Percentiles rank a stretch among this genome's conserved stretches.
These are phyloP conservation scores for Macrostomum lignano DNA, from an alignment of 1,140 invertebrate genomes.

Conservation along the genomic window DNA sequence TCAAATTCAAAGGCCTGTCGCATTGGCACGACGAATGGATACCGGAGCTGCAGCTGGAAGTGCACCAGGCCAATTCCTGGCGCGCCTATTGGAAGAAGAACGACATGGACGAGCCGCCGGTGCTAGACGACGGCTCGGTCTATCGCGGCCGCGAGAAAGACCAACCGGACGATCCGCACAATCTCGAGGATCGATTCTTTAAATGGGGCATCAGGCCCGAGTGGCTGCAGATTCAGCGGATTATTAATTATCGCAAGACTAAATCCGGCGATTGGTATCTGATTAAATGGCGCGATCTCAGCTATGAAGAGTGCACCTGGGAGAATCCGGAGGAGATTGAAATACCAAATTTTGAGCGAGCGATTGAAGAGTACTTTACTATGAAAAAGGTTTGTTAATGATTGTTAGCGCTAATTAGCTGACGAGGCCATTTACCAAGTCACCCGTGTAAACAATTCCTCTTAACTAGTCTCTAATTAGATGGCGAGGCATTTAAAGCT, in stretches of 20 bases:
- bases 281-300: conserved; percentile 91
- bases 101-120: conserved; percentile 91
- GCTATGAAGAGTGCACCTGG: conserved; percentile 88
- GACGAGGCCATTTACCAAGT: too few relatives aligned
- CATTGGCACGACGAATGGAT: conserved; percentile 98
- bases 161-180: conserved; percentile 15
- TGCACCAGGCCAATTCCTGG: conserved; percentile 76
- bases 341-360: too few relatives aligned
- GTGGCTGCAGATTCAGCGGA: conserved; percentile 46
- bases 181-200: conserved; percentile 54
- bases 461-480: too few relatives aligned
- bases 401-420: too few relatives aligned
- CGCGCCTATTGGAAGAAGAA: conserved; percentile 75
- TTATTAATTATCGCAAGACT: conserved; percentile 21
- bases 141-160: conserved; percentile 32
- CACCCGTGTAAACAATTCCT: too few relatives aligned
- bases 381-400: too few relatives aligned
- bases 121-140: conserved; percentile 42
- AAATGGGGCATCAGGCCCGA: conserved; percentile 82
- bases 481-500: too few relatives aligned
- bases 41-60: conserved; percentile 65
- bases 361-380: too few relatives aligned
- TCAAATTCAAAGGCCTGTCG: conserved; percentile 80
- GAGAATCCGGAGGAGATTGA: too few relatives aligned
- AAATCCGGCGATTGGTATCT: conserved; percentile 32